Evolutionary conservation across 2,113 vertebrate genomes (phyloP), one percentile per base, ranked within the genome.

Genomic region (Sialia sialis): DNA sequence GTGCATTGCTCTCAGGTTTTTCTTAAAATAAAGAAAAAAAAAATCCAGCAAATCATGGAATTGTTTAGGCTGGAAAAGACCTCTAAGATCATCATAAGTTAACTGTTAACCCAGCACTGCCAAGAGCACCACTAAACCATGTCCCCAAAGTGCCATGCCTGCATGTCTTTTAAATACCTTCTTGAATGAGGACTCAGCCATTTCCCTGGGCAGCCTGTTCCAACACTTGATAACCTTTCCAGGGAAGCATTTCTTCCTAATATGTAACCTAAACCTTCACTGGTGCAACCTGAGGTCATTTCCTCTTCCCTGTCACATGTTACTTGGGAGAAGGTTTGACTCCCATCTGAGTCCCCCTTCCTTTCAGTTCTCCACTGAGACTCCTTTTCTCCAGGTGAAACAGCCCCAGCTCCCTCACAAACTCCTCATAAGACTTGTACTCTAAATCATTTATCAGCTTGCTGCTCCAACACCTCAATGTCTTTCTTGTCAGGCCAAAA

Each of bases 401-500:
- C 22, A 56, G 38, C 2, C 11, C 8, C 46, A 74, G 10, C 4
- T 91, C 23, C 34, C 19, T 74, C 19, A 75, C 3, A 15, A 1
- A 2, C 19, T 41, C 43, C 38, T 48, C 38, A 5, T 23, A 5
- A 20, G 13, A 25, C 9, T 19, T 67, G 16, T 55, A 6, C 29
- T 70, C 46, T 5, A 84, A 32, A 16, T 32, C 10, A 29, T 39
- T 56, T 55, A 16, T 12, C 18, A 81, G 9, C n/a, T 67, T 16
- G 0, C 2, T 16, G 3, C 3, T 62, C 7, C 41, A 89, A 26
- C 9, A 56, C 5, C 17, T 63, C 54, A 7, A 8, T 16, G 18
- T 49, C 23, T 3, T 23, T 69, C 15, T 14, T 30, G 19, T 2
- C 0, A 0, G 14, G 9, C 16, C 3, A 3, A 67, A 56, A 76